Conservation (phyloP, 2,113 vertebrate genomes). For the Pitta sordida region DNA sequence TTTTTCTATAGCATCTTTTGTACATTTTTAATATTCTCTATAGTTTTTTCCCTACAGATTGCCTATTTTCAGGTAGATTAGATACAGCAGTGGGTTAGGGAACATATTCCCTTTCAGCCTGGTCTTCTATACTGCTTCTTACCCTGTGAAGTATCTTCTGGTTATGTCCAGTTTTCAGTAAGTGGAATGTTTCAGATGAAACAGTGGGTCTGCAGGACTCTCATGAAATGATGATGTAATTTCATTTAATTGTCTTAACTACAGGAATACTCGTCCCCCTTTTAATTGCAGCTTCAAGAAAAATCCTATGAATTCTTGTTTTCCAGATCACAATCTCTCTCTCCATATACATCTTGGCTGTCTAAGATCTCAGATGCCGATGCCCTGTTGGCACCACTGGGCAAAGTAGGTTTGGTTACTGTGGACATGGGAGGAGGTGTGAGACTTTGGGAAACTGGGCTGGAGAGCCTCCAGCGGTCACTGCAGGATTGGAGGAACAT, state of each 20-base stretch:
- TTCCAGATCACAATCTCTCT: constrained; percentile 78
- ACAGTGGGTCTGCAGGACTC: background rate
- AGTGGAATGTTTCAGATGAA: background rate
- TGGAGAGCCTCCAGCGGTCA: constrained; percentile 85
- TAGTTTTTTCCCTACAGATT: background rate
- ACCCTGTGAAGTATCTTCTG: background rate
- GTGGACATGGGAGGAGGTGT: constrained; percentile 91
- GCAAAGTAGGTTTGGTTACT: constrained; percentile 80
- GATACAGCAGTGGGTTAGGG: background rate
- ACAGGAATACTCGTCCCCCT: background rate
- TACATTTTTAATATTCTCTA: background rate
- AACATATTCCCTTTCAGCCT: background rate
- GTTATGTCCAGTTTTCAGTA: background rate
- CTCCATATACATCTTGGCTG: constrained; percentile 90
- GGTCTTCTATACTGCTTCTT: background rate
- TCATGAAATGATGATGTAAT: background rate
- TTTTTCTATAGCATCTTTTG: background rate
- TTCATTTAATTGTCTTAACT: background rate
- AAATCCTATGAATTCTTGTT: background rate
- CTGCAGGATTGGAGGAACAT: constrained; percentile 94
- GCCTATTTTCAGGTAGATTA: background rate
- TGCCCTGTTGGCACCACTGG: constrained; percentile 80
- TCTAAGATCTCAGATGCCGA: constrained; percentile 88
- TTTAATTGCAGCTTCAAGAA: background rate
- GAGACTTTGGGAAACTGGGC: constrained; percentile 91